These are phyloP conservation scores for Agrypnus murinus DNA, from an alignment of 2,888 invertebrate species.

Conservation along the genomic window DNA sequence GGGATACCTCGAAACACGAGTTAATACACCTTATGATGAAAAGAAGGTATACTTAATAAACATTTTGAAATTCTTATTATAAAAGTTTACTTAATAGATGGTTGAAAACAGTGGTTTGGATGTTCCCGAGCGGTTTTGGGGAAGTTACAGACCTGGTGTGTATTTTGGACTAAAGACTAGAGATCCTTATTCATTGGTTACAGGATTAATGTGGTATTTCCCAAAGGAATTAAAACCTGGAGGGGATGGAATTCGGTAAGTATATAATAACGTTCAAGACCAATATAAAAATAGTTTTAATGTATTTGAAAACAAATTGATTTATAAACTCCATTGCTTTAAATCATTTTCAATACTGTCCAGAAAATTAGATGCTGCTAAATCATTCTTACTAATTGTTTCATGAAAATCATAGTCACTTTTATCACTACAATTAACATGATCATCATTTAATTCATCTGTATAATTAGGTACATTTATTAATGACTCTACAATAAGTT, in stretches of 20 bases:
- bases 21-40: conserved; percentile 88
- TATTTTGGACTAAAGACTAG: conserved; percentile 95
- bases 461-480: conserved; percentile 24
- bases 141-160: conserved; percentile 90
- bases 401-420: not conserved
- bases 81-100: conserved; percentile 73
- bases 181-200: conserved; percentile 90
- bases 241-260: conserved; percentile 84
- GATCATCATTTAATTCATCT: conserved; percentile 9
- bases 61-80: no score
- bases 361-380: conserved; percentile 4
- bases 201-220: conserved; percentile 98
- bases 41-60: conserved; percentile 76
- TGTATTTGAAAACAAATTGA: not conserved
- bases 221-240: conserved; percentile 79
- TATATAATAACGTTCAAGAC: conserved; percentile 13
- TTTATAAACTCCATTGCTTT: conserved; percentile 2
- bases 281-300: conserved; percentile 10
- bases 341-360: conserved; percentile 38
- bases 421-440: not conserved
- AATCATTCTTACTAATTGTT: conserved; percentile 10
- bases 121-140: conserved; percentile 92
- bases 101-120: conserved; percentile 81
- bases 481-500: conserved; percentile 36
- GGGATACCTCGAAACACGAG: conserved; percentile 90